phyloP scores from a whole-genome alignment of 2,888 invertebrate genomes.

The Ligdia adustata region DNA sequence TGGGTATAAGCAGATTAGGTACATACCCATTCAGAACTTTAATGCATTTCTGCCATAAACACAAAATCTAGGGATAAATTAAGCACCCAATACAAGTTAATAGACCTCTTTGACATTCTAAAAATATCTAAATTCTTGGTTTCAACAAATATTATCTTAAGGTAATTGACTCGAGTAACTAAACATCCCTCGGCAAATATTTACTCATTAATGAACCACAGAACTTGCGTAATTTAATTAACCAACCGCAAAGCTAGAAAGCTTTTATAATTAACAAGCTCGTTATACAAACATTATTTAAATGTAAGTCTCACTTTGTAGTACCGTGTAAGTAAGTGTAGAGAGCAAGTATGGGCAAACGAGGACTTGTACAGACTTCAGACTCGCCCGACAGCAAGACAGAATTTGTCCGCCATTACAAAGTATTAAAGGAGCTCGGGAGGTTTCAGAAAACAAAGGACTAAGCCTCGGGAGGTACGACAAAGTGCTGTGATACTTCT shows the following conservation, averaged over 20 bases:
- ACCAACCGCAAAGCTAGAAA: conserved; percentile 25
- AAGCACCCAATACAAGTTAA: too few species aligned
- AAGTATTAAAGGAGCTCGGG: conserved; percentile 70
- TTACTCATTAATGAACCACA: conserved; percentile 24
- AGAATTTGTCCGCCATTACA: conserved; percentile 69
- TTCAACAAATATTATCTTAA: conserved; percentile 10
- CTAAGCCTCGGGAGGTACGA: conserved; percentile 65
- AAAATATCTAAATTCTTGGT: conserved; percentile 12
- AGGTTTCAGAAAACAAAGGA: conserved; percentile 74
- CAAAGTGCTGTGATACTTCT: conserved; percentile 72
- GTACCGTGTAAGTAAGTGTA: conserved; percentile 15
- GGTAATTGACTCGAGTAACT: conserved; percentile 18
- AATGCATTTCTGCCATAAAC: too few species aligned
- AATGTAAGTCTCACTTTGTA: conserved; percentile 24
- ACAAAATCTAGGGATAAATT: neutral
- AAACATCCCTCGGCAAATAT: conserved; percentile 16
- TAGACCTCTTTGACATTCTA: conserved; percentile 5
- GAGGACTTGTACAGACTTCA: too few species aligned
- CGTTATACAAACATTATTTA: conserved; percentile 30
- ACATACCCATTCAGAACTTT: neutral
- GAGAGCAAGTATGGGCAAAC: neutral
- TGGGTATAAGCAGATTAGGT: too few species aligned
- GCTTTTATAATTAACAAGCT: conserved; percentile 29
- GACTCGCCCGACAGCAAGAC: conserved; percentile 46
- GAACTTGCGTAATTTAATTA: conserved; percentile 26